phyloP scores from a whole-genome alignment of 2,113 vertebrate species.

The Passer domesticus region DNA sequence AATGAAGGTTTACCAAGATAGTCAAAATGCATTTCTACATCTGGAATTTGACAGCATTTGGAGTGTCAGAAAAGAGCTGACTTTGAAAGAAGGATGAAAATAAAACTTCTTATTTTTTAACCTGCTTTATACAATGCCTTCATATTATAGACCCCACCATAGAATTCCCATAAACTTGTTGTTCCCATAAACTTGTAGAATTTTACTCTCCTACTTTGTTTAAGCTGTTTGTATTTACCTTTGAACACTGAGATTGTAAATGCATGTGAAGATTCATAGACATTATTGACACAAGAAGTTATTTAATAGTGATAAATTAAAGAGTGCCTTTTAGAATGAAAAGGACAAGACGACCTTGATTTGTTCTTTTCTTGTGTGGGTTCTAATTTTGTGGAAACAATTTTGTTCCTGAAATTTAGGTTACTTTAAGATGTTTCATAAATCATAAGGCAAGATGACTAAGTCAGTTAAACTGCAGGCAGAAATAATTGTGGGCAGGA shows the following conservation, averaged over 20 bases:
- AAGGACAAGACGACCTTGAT: background rate
- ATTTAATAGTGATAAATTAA: background rate
- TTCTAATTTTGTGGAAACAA: background rate
- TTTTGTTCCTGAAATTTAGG: background rate
- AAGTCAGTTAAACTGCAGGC: background rate
- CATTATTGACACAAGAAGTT: background rate
- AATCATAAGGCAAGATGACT: background rate
- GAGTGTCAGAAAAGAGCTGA: background rate
- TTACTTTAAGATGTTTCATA: background rate
- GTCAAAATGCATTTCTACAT: background rate
- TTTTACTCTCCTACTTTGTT: background rate
- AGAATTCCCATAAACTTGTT: background rate
- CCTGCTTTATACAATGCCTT: background rate
- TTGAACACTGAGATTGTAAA: background rate
- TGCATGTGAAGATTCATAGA: background rate
- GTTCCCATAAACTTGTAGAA: background rate
- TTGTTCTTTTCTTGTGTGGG: background rate
- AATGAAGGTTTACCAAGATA: background rate
- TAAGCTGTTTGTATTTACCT: background rate
- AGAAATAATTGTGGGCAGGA: background rate
- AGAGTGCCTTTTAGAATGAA: background rate
- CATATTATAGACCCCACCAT: background rate
- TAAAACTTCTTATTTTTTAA: background rate
- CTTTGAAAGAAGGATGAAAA: background rate
- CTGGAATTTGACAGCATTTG: background rate